Percentiles rank a stretch among this genome's conserved stretches.
phyloP scores from a whole-genome alignment of 2,797 vertebrate species.

The Sebastes glaucus region DNA sequence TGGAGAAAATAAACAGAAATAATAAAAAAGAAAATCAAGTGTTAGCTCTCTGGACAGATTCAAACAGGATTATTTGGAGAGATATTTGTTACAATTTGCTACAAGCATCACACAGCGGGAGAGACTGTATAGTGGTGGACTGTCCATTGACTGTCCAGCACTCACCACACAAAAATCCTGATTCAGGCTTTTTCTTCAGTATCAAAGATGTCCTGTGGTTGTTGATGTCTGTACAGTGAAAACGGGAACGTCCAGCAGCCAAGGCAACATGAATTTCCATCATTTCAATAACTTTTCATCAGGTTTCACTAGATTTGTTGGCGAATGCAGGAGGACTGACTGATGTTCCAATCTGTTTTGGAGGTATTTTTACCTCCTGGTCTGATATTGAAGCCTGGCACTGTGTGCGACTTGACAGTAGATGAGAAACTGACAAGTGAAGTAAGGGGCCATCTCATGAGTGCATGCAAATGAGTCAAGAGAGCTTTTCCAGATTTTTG shows the following conservation, averaged over 20 bases:
- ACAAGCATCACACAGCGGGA: background rate
- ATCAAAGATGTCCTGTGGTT: background rate
- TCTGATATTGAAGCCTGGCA: background rate
- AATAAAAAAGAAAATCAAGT: too few species aligned
- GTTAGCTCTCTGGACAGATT: too few species aligned
- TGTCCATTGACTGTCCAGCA: background rate
- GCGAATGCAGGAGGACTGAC: too few species aligned
- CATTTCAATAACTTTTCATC: background rate
- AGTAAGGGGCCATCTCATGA: background rate
- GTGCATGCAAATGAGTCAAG: background rate
- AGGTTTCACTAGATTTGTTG: background rate
- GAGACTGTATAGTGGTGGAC: background rate
- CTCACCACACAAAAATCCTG: rapidly evolving
- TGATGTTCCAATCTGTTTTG: too few species aligned
- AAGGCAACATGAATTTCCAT: background rate
- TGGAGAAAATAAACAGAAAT: too few species aligned
- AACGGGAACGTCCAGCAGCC: background rate
- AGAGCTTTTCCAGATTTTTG: background rate
- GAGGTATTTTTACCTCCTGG: background rate
- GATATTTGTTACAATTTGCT: background rate
- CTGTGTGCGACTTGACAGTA: background rate
- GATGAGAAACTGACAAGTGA: background rate
- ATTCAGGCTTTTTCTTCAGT: background rate
- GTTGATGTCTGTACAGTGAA: background rate
- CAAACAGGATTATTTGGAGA: background rate